phyloP scores from a whole-genome alignment of 2,888 invertebrate species.

The Lymantria dispar region DNA sequence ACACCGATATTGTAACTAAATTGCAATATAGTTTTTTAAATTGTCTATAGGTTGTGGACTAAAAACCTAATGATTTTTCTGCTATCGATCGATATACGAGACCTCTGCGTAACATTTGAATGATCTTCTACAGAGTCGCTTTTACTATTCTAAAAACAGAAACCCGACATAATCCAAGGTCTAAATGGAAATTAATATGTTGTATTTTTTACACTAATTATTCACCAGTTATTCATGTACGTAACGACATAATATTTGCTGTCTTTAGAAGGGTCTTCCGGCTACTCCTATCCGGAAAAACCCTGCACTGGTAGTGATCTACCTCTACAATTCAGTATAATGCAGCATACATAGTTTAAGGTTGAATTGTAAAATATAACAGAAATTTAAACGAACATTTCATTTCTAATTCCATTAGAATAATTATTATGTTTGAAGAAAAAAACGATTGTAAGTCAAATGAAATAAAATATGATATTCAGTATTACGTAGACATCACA shows the following conservation, averaged over 20 bases:
- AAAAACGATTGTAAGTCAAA: neutral
- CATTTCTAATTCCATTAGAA: neutral
- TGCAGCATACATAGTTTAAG: neutral
- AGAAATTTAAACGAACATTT: neutral
- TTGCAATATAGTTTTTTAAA: no score
- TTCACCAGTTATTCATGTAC: neutral
- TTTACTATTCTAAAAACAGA: no score
- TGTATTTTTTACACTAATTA: slow-evolving; percentile 4
- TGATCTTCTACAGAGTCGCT: no score
- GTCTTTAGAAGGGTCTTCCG: slow-evolving; percentile 2
- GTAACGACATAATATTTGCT: slow-evolving; percentile 1
- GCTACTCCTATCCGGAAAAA: neutral
- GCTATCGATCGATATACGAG: no score
- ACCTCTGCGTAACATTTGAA: no score
- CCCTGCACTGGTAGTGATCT: neutral
- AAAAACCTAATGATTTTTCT: no score
- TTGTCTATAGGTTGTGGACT: no score
- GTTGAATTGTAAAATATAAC: neutral
- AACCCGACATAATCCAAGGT: neutral
- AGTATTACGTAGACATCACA: neutral
- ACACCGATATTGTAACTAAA: no score
- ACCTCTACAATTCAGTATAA: neutral
- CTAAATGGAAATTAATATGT: slow-evolving; percentile 4
- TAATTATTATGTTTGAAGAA: neutral
- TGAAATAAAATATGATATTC: neutral